These are phyloP conservation scores for Todiramphus chloris DNA, from an alignment of 2,113 vertebrate genomes.

Conservation along the genomic window DNA sequence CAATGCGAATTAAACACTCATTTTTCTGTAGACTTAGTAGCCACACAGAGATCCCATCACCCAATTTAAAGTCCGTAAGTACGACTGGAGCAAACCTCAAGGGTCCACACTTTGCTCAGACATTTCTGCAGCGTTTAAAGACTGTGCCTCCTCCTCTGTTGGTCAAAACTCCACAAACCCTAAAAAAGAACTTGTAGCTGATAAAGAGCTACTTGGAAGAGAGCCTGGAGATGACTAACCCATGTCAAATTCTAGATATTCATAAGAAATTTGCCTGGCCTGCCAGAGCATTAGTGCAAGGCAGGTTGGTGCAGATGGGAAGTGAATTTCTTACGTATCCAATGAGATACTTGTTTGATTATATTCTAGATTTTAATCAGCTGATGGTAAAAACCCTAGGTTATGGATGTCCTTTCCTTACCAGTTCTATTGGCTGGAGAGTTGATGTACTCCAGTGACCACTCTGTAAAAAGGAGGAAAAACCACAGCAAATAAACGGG, in stretches of 20 bases:
- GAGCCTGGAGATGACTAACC: conserved; percentile 23
- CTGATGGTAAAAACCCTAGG: neutral
- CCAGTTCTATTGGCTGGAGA: neutral
- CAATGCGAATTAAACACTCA: accelerated
- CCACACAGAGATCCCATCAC: neutral
- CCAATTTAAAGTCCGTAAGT: neutral
- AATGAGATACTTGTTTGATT: neutral
- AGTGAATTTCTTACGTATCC: neutral
- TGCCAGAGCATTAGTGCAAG: neutral
- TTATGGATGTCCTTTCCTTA: neutral
- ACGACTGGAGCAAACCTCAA: neutral
- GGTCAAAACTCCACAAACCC: neutral
- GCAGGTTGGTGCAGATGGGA: neutral
- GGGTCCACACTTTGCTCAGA: neutral
- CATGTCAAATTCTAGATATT: neutral
- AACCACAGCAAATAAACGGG: neutral
- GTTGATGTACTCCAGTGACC: neutral
- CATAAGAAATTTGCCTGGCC: neutral
- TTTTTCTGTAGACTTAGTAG: neutral
- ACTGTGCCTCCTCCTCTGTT: neutral
- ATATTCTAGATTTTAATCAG: neutral
- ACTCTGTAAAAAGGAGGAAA: neutral
- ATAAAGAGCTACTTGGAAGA: conserved; percentile 19
- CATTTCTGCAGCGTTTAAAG: neutral
- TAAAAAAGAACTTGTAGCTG: neutral